Evolutionary conservation across 1,140 invertebrate species (phyloP).

Genomic region (Anagrus nilaparvatae): DNA sequence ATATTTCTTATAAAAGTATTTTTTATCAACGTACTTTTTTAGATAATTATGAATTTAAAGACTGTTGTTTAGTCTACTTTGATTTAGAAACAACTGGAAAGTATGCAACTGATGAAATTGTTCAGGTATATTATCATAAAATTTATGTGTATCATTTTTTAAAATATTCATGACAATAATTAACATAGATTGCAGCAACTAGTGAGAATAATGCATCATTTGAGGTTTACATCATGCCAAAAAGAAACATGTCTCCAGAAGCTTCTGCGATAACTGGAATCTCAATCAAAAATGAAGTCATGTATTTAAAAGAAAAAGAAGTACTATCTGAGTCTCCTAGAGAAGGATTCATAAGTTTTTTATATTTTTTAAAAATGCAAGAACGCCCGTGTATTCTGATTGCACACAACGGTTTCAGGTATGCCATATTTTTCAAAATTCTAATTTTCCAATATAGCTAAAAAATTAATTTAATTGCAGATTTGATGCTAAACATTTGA

Average conservation of each 20-base stretch:
- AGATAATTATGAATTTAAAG: not conserved
- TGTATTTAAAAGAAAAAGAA: slow-evolving; percentile 7
- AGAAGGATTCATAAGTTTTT: slow-evolving; percentile 5
- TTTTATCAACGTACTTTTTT: not conserved
- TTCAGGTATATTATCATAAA: slow-evolving; percentile 10
- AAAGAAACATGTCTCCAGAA: slow-evolving; percentile 4
- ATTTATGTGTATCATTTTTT: not conserved
- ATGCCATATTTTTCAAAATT: not conserved
- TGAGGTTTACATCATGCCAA: slow-evolving; percentile 12
- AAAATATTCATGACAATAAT: too few species aligned
- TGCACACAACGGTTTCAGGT: slow-evolving; percentile 15
- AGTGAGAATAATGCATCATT: slow-evolving; percentile 1
- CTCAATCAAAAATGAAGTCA: not conserved
- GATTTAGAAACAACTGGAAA: slow-evolving; percentile 14
- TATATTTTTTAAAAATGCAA: slow-evolving; percentile 5
- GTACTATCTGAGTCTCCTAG: not conserved
- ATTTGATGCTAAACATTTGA: slow-evolving; percentile 11
- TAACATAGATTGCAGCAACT: slow-evolving; percentile 8
- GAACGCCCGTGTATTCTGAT: slow-evolving; percentile 7
- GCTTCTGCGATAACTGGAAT: slow-evolving; percentile 9
- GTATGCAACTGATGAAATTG: slow-evolving; percentile 8
- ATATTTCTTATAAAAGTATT: not conserved
- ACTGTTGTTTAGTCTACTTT: slow-evolving; percentile 9
- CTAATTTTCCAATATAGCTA: too few species aligned
- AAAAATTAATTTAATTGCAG: slow-evolving; percentile 9